Evolutionary conservation across 2,113 vertebrate species (phyloP).

Genomic region (Pangasianodon hypophthalmus): DNA sequence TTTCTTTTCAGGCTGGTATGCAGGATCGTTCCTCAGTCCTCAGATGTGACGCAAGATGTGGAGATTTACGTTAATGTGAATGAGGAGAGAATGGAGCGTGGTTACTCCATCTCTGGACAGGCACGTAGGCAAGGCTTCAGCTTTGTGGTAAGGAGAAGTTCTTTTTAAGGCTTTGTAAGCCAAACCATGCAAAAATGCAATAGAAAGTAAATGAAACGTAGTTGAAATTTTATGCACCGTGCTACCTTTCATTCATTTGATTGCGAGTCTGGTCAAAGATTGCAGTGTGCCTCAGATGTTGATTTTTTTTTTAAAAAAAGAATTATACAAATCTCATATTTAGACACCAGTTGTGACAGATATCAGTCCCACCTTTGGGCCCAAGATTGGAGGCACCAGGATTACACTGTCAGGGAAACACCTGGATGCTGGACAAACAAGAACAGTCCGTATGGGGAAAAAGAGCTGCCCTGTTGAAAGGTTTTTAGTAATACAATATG

Average conservation of each 20-base stretch:
- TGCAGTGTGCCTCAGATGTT: background rate
- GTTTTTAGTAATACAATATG: slow-evolving; percentile 55
- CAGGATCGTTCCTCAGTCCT: slow-evolving; percentile 63
- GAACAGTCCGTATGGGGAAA: slow-evolving; percentile 73
- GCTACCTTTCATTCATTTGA: background rate
- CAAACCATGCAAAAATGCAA: background rate
- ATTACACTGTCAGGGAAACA: slow-evolving; percentile 79
- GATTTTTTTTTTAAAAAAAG: background rate
- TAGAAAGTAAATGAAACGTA: background rate
- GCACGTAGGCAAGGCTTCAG: slow-evolving; percentile 72
- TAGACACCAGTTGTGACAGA: slow-evolving; percentile 80
- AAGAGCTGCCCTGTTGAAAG: slow-evolving; percentile 70
- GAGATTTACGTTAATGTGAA: slow-evolving; percentile 75
- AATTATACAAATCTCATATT: slow-evolving; percentile 6
- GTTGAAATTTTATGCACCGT: background rate
- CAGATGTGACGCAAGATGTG: slow-evolving; percentile 54
- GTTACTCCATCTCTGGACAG: slow-evolving; percentile 76
- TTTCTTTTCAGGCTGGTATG: slow-evolving; percentile 77
- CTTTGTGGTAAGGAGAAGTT: slow-evolving; percentile 77
- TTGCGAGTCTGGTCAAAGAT: background rate
- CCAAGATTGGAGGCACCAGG: slow-evolving; percentile 80
- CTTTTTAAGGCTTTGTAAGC: background rate
- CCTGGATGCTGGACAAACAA: slow-evolving; percentile 76
- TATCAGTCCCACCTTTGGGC: slow-evolving; percentile 80
- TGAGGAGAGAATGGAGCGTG: slow-evolving; percentile 58